These are phyloP conservation scores for Remorina albescens DNA, from an alignment of 2,797 vertebrate species.

Conservation along the genomic window DNA sequence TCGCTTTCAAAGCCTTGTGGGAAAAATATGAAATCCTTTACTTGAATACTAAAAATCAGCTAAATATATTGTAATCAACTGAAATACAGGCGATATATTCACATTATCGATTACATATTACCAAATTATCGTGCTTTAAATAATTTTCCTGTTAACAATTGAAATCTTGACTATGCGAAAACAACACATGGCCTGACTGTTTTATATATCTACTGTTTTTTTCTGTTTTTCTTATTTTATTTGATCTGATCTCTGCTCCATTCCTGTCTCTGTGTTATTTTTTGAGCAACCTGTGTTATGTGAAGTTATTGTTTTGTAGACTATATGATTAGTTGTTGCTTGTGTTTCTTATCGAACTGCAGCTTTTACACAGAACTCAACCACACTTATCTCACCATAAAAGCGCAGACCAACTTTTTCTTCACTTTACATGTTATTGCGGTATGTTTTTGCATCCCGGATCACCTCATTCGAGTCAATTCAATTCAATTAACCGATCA, in stretches of 20 bases:
- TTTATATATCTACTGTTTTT: too few relatives aligned
- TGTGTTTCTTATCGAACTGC: slow-evolving; percentile 68
- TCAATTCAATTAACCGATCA: too few relatives aligned
- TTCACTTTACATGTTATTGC: slow-evolving; percentile 44
- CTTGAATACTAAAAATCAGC: neutral
- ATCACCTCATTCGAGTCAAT: neutral
- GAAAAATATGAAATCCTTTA: neutral
- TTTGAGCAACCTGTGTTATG: neutral
- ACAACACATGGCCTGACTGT: too few relatives aligned
- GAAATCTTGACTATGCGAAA: too few relatives aligned
- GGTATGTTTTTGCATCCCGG: slow-evolving; percentile 28
- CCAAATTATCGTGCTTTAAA: too few relatives aligned
- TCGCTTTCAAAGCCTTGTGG: neutral
- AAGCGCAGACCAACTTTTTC: slow-evolving; percentile 48
- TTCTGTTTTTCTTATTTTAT: too few relatives aligned
- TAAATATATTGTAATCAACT: neutral
- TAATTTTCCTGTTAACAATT: too few relatives aligned
- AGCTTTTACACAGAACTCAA: slow-evolving; percentile 68
- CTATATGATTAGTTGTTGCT: slow-evolving; percentile 34
- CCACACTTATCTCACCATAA: slow-evolving; percentile 69
- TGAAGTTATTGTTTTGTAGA: neutral
- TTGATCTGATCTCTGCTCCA: too few relatives aligned
- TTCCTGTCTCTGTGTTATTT: too few relatives aligned
- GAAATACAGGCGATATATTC: neutral
- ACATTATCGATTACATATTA: neutral